Evolutionary conservation across 1,140 invertebrate species (phyloP).

Genomic region (Prorops nasuta): DNA sequence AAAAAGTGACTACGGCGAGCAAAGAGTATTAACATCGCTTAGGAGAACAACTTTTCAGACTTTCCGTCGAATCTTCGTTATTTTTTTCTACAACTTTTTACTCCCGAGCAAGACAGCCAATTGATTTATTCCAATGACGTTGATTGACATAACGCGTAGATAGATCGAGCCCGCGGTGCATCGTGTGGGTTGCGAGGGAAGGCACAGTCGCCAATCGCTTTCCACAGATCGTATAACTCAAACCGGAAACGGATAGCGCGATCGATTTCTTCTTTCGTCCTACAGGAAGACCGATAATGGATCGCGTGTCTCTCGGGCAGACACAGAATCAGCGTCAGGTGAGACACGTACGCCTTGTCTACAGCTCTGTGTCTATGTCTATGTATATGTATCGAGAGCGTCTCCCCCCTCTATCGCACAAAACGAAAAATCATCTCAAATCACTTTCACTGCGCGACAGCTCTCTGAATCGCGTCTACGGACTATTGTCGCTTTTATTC

Average conservation of each 20-base stretch:
- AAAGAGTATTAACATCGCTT: too few relatives aligned
- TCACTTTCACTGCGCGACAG: conserved; percentile 26
- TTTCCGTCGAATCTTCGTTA: too few relatives aligned
- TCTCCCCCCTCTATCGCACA: too few relatives aligned
- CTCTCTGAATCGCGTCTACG: conserved; percentile 9
- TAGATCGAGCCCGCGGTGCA: conserved; percentile 2
- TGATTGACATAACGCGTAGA: not conserved
- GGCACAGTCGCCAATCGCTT: not conserved
- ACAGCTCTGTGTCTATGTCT: not conserved
- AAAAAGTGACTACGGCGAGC: too few relatives aligned
- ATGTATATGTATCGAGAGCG: too few relatives aligned
- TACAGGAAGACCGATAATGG: not conserved
- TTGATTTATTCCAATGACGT: conserved; percentile 10
- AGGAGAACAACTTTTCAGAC: too few relatives aligned
- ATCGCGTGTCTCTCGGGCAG: not conserved
- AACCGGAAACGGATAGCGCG: conserved; percentile 9
- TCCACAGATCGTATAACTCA: conserved; percentile 10
- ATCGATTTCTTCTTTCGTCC: conserved; percentile 19
- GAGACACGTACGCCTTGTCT: too few relatives aligned
- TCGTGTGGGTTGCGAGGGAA: not conserved
- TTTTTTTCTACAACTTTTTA: not conserved
- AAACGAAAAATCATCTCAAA: conserved; percentile 7
- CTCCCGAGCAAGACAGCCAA: conserved; percentile 4
- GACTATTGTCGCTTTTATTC: too few relatives aligned
- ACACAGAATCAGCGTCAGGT: too few relatives aligned